Conservation (phyloP, 2,888 invertebrate genomes). For the Zhengitettix transpicula region DNA sequence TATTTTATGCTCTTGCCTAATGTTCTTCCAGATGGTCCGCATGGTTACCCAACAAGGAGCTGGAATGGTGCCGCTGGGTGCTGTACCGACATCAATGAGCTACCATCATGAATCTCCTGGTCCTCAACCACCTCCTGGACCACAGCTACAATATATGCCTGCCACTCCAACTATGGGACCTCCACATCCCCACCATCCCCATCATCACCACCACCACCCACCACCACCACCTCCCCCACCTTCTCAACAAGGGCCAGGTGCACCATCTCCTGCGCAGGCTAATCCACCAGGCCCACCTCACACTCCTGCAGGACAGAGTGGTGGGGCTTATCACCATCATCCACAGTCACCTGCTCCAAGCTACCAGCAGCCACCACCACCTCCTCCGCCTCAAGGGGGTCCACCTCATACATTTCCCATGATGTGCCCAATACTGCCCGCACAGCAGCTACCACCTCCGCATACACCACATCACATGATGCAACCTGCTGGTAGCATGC, state of each 20-base stretch:
- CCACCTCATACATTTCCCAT: constrained; percentile 1
- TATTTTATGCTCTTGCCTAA: not conserved
- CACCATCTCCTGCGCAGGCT: constrained; percentile 23
- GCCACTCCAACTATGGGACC: constrained; percentile 30
- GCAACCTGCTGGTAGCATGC: constrained; percentile 31
- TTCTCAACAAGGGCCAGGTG: constrained; percentile 28
- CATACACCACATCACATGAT: constrained; percentile 19
- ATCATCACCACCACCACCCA: constrained; percentile 14
- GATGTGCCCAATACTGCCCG: constrained; percentile 39
- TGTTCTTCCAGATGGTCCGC: constrained; percentile 37
- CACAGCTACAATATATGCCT: constrained; percentile 19
- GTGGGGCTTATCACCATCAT: constrained; percentile 13
- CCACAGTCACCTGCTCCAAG: constrained; percentile 24
- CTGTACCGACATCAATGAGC: constrained; percentile 16
- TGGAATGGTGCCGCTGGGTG: constrained; percentile 18
- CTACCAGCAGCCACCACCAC: not conserved
- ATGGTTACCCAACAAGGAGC: constrained; percentile 27
- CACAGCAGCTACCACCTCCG: constrained; percentile 29
- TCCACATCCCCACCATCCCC: constrained; percentile 12
- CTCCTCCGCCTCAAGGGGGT: not conserved
- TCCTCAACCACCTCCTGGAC: constrained; percentile 28
- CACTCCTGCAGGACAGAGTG: constrained; percentile 3
- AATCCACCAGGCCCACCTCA: constrained; percentile 6
- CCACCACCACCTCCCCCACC: constrained; percentile 7
- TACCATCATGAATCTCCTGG: constrained; percentile 43